Conservation (phyloP, 2,113 vertebrate genomes). For the Scopus umbretta region DNA sequence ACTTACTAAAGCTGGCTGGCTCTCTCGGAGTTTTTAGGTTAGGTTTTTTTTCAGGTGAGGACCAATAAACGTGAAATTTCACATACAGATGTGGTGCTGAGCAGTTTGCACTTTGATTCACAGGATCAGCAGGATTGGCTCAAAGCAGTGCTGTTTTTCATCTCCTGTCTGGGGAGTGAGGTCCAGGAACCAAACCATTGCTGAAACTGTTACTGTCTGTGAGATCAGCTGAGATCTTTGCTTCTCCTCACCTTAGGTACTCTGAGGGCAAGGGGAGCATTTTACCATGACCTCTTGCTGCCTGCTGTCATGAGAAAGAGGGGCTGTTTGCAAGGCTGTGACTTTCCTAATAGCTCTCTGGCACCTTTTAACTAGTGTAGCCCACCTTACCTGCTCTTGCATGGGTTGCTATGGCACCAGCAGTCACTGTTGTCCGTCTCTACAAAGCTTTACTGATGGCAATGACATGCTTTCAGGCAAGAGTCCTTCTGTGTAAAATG, state of each 20-base stretch:
- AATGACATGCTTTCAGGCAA: not conserved
- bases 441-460: not conserved
- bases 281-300: not conserved
- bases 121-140: not conserved
- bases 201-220: not conserved
- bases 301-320: not conserved
- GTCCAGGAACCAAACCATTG: not conserved
- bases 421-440: rapidly evolving
- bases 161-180: not conserved
- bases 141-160: not conserved
- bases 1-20: not conserved
- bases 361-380: not conserved
- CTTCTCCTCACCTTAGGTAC: not conserved
- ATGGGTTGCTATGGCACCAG: not conserved
- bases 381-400: not conserved
- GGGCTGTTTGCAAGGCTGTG: not conserved
- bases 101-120: not conserved
- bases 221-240: not conserved
- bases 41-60: not conserved
- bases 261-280: not conserved
- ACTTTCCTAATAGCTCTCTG: not conserved
- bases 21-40: not conserved
- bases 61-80: not conserved
- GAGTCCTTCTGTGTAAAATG: not conserved
- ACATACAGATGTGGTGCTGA: not conserved